Base-by-base conservation (phyloP, 1,140 invertebrate genomes). In the Drosophila bipectinata region DNA sequence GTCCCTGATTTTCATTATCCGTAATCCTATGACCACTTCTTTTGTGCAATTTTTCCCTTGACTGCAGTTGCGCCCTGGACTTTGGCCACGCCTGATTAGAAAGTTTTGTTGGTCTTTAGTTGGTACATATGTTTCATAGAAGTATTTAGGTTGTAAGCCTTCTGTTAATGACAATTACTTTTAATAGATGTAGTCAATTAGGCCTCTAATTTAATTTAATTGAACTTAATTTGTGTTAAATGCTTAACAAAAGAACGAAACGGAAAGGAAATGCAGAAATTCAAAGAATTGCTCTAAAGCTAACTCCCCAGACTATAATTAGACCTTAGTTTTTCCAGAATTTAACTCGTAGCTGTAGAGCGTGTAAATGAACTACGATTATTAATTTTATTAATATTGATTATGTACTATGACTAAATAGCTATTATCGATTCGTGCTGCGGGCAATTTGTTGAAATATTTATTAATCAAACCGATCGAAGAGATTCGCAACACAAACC, bases 361-460 rank as follows among this genome's bases (percentile, higher is more conserved):
- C 69, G 56, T 72, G 72, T 78, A 72, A 68, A 81, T 69, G 45
- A 62, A 76, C 47, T 69, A 72, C 47, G 57, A 54, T 59, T 80
- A 80, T 62, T 57, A 75, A 53, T 67, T 67, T 67, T 76, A 71
- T 71, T 57, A 56, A 56, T 75, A 56, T 73, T 56, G 52, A 67
- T 67, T 66, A 58, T 41, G 53, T 71, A 67, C 30, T 59, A 72
- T 15, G 67, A 76, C 62, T 55, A 76, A 56, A 15, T 49, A 47
- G 26, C 44, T 76, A 75, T 75, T 74, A 76, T 67, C 72, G 72
- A 79, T 82, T 79, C 41, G 69, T 75, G 69, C 66, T 75, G 74
- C 69, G 58, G 80, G 72, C 69, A 84, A 84, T 80, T 85, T 85
- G 82, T 85, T 85, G 55, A 85, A 75, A 78, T 85, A 84, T 84